phyloP scores from a whole-genome alignment of 2,113 vertebrate species.

The Pipra filicauda region DNA sequence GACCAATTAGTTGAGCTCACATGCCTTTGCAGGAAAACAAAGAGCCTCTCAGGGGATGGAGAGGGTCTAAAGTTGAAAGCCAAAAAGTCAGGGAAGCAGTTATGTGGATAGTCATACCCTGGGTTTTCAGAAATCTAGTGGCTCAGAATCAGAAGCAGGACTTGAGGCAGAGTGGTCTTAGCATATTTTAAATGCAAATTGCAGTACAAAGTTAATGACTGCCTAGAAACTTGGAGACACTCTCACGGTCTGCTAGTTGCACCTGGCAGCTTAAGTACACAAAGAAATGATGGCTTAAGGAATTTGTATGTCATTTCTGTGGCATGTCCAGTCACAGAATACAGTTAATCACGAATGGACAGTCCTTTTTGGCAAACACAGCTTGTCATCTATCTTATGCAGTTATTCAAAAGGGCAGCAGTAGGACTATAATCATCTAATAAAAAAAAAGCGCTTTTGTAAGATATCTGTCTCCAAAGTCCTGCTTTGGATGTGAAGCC shows the following conservation, averaged over 20 bases:
- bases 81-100: background rate
- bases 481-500: background rate
- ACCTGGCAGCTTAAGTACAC: background rate
- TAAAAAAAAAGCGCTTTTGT: background rate
- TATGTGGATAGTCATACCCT: background rate
- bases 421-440: background rate
- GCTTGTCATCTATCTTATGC: background rate
- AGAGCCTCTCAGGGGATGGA: background rate
- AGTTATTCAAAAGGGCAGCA: background rate
- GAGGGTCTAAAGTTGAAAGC: background rate
- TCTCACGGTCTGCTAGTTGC: background rate
- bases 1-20: background rate
- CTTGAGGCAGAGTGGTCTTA: background rate
- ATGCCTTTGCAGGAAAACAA: background rate
- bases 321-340: background rate
- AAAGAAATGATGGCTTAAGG: fast-evolving
- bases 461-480: background rate
- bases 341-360: background rate
- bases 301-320: background rate
- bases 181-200: background rate
- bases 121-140: background rate
- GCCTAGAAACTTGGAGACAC: background rate
- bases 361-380: background rate
- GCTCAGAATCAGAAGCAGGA: background rate
- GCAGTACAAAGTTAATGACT: background rate